Evolutionary conservation across 2,888 invertebrate genomes (phyloP), one percentile per base, ranked within the genome.

Genomic region (Acrobasis consociella): DNA sequence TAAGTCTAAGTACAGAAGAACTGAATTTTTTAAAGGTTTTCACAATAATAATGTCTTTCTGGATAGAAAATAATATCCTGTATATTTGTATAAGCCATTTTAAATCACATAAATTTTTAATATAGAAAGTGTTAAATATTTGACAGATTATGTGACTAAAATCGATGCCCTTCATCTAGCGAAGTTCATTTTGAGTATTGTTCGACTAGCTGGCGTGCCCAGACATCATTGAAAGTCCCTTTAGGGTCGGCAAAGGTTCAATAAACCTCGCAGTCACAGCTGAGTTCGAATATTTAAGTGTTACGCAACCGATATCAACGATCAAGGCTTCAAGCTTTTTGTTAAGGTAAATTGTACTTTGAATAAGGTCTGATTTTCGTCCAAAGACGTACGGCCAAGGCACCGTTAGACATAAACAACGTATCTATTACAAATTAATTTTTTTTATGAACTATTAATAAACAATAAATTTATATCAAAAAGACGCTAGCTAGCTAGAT

Each of bases 191-290:
- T n/a, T 15, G 7, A 37, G 15, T n/a, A 53, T 38, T 38, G 53
- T 53, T 38, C 38, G 37, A 39, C 17, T 58, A 17, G 15, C 16
- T 22, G 52, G 22, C 58, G 38, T 53, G 22, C 42, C 42, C 58
- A 58, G 58, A 46, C 58, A 13, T 46, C 39, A 46, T 53, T 53
- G 53, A 15, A 15, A 53, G 15, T 38, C 53, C 53, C 38, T 53
- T 38, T 38, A 38, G 53, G 53, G 51, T 38, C 37, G 52, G 37
- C 52, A 37, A 52, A n/a, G 53, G 53, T 53, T 37, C 39, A 58
- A 58, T 42, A 58, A 58, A 58, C 58, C 42, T 58, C 46, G 15
- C 50, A n/a, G 15, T 50, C 50, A 50, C 22, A 50, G 50, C 50
- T 16, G 16, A 58, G 9, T 46, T 42, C 38, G 31, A 42, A 42